Percentiles rank a stretch among this genome's conserved stretches.
Evolutionary conservation across 2,113 vertebrate species (phyloP).

Genomic region (Pygathrix nemaeus): DNA sequence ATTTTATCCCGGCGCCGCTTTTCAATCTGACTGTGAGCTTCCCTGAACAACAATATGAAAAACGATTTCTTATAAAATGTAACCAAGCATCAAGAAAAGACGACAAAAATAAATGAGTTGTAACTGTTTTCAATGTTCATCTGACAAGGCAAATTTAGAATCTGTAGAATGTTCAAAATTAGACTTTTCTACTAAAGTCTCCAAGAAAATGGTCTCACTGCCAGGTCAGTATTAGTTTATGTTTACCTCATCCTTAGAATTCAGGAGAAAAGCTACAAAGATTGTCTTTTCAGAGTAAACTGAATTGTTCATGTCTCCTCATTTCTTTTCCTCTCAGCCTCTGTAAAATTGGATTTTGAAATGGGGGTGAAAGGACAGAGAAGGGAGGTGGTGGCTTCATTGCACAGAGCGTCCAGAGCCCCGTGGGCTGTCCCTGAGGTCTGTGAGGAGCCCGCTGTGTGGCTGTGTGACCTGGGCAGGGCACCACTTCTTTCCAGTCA

Average conservation of each 20-base stretch:
- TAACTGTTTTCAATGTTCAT: background rate
- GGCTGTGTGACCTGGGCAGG: background rate
- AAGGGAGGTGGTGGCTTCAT: background rate
- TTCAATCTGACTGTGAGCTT: slow-evolving; percentile 99
- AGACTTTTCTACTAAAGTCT: slow-evolving; percentile 19
- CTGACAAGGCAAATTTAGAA: background rate
- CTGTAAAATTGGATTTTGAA: background rate
- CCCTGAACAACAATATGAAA: slow-evolving; percentile 84
- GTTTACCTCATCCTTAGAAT: background rate
- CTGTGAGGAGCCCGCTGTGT: background rate
- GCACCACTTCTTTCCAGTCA: background rate
- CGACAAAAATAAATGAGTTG: slow-evolving; percentile 4
- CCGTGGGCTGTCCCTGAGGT: background rate
- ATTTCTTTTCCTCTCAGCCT: background rate
- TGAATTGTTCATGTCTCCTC: background rate
- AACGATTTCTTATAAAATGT: background rate
- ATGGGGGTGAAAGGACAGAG: background rate
- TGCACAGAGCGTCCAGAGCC: background rate
- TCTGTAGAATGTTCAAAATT: slow-evolving; percentile 3
- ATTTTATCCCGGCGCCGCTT: slow-evolving; percentile 98
- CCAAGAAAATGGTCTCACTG: background rate
- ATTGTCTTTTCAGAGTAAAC: background rate
- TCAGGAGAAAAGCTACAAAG: background rate
- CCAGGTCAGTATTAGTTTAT: background rate
- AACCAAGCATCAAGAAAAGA: background rate